phyloP scores from a whole-genome alignment of 2,113 vertebrate species.

The Dendrocopos noguchii region DNA sequence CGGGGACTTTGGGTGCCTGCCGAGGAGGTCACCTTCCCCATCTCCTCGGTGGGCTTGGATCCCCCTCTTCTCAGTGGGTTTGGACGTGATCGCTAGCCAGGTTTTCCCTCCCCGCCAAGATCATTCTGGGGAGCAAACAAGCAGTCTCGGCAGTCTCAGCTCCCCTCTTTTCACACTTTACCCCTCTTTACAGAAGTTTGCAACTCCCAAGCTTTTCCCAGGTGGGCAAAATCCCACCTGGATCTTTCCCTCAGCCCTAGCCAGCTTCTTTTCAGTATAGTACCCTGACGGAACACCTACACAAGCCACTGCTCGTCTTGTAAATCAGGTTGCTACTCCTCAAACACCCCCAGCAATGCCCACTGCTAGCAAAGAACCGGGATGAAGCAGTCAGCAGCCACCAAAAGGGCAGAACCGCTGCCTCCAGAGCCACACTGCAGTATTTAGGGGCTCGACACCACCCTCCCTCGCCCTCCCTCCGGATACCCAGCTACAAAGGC shows the following conservation, averaged over 20 bases:
- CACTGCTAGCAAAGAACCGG: not conserved
- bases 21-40: not conserved
- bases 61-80: not conserved
- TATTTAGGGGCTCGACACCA: not conserved
- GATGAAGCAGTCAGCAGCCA: not conserved
- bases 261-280: not conserved
- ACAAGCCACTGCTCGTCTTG: not conserved
- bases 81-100: not conserved
- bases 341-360: not conserved
- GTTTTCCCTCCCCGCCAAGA: not conserved
- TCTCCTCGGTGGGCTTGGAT: not conserved
- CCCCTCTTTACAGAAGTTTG: not conserved
- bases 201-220: not conserved
- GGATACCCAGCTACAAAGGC: fast-evolving
- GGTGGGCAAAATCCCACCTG: not conserved
- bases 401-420: not conserved
- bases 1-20: not conserved
- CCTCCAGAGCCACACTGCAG: not conserved
- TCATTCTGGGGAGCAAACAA: not conserved
- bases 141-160: not conserved
- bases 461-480: too few species aligned
- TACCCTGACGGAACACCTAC: fast-evolving
- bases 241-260: not conserved
- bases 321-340: not conserved
- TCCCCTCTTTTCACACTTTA: not conserved